Conservation (phyloP, 2,888 invertebrate genomes). For the Leptinotarsa rubiginosa region DNA sequence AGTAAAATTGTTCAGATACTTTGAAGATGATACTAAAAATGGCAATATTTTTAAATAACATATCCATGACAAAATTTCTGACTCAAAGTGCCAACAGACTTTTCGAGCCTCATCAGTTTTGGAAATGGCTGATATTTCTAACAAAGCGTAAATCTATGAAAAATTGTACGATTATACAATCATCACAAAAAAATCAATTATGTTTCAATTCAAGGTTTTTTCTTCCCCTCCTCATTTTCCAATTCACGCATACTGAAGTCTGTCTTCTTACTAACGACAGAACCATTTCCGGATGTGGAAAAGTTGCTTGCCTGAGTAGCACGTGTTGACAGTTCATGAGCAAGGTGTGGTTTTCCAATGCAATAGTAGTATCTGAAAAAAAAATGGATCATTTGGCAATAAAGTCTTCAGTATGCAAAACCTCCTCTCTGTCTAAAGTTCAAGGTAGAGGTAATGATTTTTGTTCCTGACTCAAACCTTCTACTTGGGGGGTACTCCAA, state of each 20-base stretch:
- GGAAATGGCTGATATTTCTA: no score
- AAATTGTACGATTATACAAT: background rate
- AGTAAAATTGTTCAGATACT: no score
- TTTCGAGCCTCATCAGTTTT: no score
- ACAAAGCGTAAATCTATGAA: background rate
- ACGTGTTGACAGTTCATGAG: background rate
- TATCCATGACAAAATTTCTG: no score
- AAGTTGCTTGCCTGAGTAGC: background rate
- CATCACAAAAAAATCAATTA: background rate
- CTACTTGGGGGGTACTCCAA: no score
- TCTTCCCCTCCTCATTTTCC: background rate
- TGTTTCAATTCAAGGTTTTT: background rate
- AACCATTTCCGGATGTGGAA: background rate
- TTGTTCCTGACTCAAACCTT: no score
- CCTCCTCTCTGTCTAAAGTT: no score
- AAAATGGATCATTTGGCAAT: background rate
- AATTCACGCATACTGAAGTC: background rate
- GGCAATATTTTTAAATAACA: no score
- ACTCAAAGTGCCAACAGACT: no score
- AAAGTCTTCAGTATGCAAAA: no score
- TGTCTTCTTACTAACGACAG: background rate
- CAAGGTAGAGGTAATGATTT: no score
- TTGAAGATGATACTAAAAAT: no score
- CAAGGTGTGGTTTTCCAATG: constrained; percentile 7
- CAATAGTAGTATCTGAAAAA: constrained; percentile 9